Base-by-base conservation (phyloP, 2,797 vertebrate species). In the Myiotriccus ornatus region DNA sequence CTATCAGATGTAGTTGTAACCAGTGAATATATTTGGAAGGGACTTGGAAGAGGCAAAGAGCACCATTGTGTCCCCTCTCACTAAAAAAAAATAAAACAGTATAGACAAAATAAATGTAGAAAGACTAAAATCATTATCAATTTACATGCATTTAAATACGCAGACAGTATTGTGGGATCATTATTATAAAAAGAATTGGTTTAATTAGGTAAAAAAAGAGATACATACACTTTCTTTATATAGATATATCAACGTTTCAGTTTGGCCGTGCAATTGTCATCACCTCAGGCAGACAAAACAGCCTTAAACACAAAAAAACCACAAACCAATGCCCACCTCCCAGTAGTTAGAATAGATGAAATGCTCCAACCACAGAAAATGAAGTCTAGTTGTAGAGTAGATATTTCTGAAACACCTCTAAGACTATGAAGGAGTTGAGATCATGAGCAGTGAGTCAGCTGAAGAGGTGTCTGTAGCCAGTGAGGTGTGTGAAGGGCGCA, bases 321-420 rank as follows among this genome's bases (percentile, higher is more conserved):
- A n/a, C n/a, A n/a, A n/a, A n/a, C 43, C 43, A 0, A 0, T 19
- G 22, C 10, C 15, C 37, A 10, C 3, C 3, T 9, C 3, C 8
- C 9, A 32, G 16, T 28, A 59, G 35, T 18, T 10, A 74, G 39
- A 59, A 16, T 3, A 83, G 27, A 30, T 34, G 7, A 89, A 84
- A 65, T 32, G 11, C 22, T 59, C 17, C 14, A 53, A 87, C 62
- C 3, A 56, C 13, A 67, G 60, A 55, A 37, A 35, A 15, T 28
- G 44, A 80, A 87, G 47, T 10, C 11, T 12, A 32, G 0, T 5
- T 59, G 20, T 14, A 47, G n/a, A 46, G 22, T 0, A 73, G 35
- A 10, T 44, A 17, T 34, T 52, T 59, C 22, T 68, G 67, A 73
- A 78, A 11, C 20, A 44, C 19, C 16, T 44, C 4, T 39, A 27